These are phyloP conservation scores for Gadopsis marmoratus DNA, from an alignment of 2,797 vertebrate species.

Conservation along the genomic window DNA sequence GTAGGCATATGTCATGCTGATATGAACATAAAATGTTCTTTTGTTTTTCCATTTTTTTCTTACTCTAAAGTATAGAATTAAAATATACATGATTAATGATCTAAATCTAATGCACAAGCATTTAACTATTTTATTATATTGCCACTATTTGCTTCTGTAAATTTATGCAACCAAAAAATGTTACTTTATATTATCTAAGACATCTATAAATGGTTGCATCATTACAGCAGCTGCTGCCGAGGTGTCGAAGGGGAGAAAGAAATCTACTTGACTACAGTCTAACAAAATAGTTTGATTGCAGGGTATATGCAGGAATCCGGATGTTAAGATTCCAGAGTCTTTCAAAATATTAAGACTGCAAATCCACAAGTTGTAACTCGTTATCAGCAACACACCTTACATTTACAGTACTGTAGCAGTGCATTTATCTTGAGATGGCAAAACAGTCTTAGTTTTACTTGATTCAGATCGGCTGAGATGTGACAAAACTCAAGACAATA, in stretches of 20 bases:
- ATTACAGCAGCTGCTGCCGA: background rate
- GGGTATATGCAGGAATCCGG: no score
- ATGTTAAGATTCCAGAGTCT: no score
- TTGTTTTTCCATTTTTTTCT: no score
- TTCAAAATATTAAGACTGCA: no score
- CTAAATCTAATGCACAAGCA: background rate
- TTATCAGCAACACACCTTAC: no score
- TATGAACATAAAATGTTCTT: background rate
- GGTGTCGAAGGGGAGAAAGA: background rate
- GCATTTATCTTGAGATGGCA: no score
- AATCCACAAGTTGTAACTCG: no score
- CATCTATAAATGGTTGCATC: background rate
- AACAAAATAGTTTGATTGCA: background rate
- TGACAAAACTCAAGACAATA: no score
- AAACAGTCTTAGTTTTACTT: no score
- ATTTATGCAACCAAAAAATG: background rate
- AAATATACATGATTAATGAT: background rate
- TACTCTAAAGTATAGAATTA: background rate
- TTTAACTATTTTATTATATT: background rate
- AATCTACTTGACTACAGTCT: background rate
- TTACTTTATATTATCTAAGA: background rate
- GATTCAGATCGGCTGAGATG: no score
- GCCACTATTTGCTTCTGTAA: background rate
- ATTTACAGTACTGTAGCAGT: no score
- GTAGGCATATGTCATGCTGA: background rate